Percentiles rank a stretch among this genome's conserved stretches.
Evolutionary conservation across 2,113 vertebrate genomes (phyloP).

Genomic region (Nanorana parkeri): DNA sequence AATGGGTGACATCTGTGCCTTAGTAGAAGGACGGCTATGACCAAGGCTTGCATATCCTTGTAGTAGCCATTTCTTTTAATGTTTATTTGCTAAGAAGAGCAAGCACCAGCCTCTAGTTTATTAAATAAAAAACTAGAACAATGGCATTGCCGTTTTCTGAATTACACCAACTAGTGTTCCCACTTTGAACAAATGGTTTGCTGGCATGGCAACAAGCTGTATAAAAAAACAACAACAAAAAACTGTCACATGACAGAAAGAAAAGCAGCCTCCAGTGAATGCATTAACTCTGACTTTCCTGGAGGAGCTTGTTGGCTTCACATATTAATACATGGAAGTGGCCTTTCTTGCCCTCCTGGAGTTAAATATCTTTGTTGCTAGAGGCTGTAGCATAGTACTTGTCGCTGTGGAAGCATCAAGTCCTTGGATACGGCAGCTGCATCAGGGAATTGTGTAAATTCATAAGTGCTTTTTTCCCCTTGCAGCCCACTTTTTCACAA

Average conservation of each 20-base stretch:
- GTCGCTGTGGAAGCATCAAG: slow-evolving; percentile 58
- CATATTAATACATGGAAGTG: not conserved
- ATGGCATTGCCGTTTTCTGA: slow-evolving; percentile 48
- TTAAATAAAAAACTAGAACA: not conserved
- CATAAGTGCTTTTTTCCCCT: slow-evolving; percentile 9
- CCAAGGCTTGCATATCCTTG: not conserved
- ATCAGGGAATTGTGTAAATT: slow-evolving; percentile 39
- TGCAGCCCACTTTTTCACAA: not conserved
- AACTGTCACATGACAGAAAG: slow-evolving; percentile 29
- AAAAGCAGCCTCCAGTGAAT: slow-evolving; percentile 21
- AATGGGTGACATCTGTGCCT: too few relatives aligned
- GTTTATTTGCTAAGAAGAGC: not conserved
- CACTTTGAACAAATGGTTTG: slow-evolving; percentile 55
- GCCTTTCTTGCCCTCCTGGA: not conserved
- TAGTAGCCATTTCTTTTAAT: not conserved
- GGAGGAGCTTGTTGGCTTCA: not conserved
- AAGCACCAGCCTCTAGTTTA: not conserved
- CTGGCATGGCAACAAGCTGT: slow-evolving; percentile 53
- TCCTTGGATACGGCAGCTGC: slow-evolving; percentile 60
- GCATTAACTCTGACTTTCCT: slow-evolving; percentile 12
- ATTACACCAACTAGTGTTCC: slow-evolving; percentile 48
- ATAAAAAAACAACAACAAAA: not conserved
- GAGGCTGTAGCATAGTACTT: slow-evolving; percentile 57
- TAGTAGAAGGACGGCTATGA: too few relatives aligned
- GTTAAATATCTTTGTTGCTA: slow-evolving; percentile 45